phyloP scores from a whole-genome alignment of 2,797 vertebrate species.

The Trematomus bernacchii region DNA sequence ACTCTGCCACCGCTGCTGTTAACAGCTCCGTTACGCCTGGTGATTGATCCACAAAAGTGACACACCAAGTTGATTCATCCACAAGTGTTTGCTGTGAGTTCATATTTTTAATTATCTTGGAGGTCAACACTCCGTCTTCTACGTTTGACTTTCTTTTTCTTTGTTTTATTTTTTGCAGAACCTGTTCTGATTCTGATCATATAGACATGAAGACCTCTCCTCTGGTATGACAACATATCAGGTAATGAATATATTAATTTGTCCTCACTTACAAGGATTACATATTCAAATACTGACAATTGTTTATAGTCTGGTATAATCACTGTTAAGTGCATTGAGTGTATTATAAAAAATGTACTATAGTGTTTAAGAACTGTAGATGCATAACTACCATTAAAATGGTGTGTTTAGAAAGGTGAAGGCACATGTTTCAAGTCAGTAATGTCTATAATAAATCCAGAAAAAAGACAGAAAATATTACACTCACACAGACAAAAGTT shows the following conservation, averaged over 20 bases:
- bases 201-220: not conserved
- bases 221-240: not conserved
- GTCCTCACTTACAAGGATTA: not conserved
- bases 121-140: constrained; percentile 19
- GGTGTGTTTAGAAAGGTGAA: constrained; percentile 9
- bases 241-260: not conserved
- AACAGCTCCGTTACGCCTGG: constrained; percentile 48
- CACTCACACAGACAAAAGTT: not conserved
- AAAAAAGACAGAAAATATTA: not conserved
- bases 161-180: constrained; percentile 18
- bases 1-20: constrained; percentile 38
- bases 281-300: not conserved
- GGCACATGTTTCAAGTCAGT: not conserved
- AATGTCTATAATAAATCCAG: not conserved
- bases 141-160: not conserved
- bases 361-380: constrained; percentile 3
- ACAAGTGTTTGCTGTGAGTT: constrained; percentile 35
- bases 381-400: not conserved
- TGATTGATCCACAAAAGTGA: constrained; percentile 49
- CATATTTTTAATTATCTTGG: constrained; percentile 16
- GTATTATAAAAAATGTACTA: not conserved
- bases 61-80: constrained; percentile 38
- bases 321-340: not conserved
- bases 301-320: not conserved
- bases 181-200: constrained; percentile 11